Percentiles rank a stretch among this genome's conserved stretches.
Evolutionary conservation across 2,797 vertebrate genomes (phyloP).

Genomic region (Phalanger gymnotis): DNA sequence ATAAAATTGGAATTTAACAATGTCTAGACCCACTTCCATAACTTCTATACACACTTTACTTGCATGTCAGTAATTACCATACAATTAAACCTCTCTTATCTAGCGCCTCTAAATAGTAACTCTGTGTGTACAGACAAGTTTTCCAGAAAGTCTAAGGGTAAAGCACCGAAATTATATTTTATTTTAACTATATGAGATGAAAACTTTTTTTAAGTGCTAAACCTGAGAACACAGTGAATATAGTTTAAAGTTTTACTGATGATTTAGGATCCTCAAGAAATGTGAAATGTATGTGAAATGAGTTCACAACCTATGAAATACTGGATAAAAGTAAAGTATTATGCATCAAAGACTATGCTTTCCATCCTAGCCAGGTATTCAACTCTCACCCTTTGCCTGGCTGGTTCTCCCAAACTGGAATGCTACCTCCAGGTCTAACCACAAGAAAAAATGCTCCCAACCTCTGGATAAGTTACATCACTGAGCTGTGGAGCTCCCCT

Average conservation of each 20-base stretch:
- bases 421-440: background rate
- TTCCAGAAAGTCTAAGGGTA: background rate
- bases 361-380: background rate
- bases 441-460: background rate
- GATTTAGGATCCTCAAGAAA: background rate
- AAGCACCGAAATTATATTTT: background rate
- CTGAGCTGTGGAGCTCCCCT: background rate
- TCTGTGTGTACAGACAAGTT: background rate
- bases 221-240: background rate
- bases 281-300: no score
- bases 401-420: background rate
- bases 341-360: background rate
- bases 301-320: background rate
- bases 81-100: background rate
- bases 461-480: background rate
- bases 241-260: background rate
- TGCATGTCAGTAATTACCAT: conserved; percentile 21
- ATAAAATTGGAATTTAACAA: conserved; percentile 45
- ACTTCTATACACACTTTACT: conserved; percentile 35
- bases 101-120: background rate
- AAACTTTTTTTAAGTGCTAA: background rate
- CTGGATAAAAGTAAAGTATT: background rate
- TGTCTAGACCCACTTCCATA: conserved; percentile 15
- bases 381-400: background rate
- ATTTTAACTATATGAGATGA: background rate